Evolutionary conservation across 2,113 vertebrate species (phyloP).

Genomic region (Miniopterus natalensis): DNA sequence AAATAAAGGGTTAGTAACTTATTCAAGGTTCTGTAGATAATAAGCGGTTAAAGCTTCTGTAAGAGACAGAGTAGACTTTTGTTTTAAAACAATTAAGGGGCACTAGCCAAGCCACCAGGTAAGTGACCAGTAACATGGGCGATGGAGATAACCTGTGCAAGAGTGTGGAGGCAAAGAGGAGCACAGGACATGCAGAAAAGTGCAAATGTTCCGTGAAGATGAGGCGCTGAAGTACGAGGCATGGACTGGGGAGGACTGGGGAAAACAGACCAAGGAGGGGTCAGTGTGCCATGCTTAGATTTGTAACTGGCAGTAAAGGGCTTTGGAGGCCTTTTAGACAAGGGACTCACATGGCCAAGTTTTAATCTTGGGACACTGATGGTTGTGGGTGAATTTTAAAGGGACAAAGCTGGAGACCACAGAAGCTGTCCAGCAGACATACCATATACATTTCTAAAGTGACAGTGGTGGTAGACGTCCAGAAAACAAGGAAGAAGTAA

Average conservation of each 20-base stretch:
- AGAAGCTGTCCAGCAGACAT: background rate
- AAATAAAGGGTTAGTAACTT: background rate
- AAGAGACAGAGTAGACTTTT: background rate
- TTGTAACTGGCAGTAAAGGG: background rate
- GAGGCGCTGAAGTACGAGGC: background rate
- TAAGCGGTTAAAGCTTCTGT: background rate
- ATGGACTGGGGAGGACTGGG: too few species aligned
- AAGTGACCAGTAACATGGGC: background rate
- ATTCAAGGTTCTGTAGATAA: background rate
- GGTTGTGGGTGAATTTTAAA: background rate
- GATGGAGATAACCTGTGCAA: background rate
- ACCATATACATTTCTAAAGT: background rate
- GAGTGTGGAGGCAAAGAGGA: background rate
- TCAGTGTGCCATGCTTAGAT: background rate
- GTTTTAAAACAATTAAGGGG: background rate
- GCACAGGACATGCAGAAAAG: background rate
- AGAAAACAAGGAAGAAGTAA: background rate
- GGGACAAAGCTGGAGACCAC: background rate
- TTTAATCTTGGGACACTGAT: background rate
- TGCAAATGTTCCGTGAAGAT: background rate
- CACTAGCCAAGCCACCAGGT: background rate
- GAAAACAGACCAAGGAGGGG: background rate
- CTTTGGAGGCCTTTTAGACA: background rate
- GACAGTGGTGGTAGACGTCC: background rate
- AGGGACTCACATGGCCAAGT: background rate